These are phyloP conservation scores for Lithophane semibrunnea DNA, from an alignment of 2,888 invertebrate genomes.

Conservation along the genomic window DNA sequence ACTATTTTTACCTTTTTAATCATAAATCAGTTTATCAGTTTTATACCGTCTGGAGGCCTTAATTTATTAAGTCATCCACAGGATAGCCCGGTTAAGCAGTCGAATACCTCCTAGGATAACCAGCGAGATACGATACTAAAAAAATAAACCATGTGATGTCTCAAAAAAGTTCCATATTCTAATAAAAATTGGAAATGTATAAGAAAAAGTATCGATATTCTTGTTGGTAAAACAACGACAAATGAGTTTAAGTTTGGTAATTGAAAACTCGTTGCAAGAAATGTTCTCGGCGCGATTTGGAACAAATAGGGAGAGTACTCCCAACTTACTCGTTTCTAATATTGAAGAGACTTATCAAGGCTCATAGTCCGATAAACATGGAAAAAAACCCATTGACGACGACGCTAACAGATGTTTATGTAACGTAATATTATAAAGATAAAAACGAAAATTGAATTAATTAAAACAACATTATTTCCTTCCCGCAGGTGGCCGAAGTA, in stretches of 20 bases:
- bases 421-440: background rate
- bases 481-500: slow-evolving; percentile 8
- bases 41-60: background rate
- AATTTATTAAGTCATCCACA: background rate
- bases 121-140: background rate
- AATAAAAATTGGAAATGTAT: background rate
- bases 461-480: background rate
- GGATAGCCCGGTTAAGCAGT: background rate
- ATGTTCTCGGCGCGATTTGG: background rate
- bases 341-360: background rate
- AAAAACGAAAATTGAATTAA: too few relatives aligned
- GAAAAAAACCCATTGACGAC: background rate
- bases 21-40: background rate
- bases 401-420: background rate
- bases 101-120: background rate
- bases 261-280: background rate
- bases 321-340: background rate
- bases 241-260: background rate
- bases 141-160: background rate
- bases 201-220: background rate
- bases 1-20: background rate
- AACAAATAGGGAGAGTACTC: background rate
- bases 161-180: background rate
- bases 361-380: background rate
- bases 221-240: background rate